Base-by-base conservation (phyloP, 2,113 vertebrate genomes). In the Trematocara nigrifrons region DNA sequence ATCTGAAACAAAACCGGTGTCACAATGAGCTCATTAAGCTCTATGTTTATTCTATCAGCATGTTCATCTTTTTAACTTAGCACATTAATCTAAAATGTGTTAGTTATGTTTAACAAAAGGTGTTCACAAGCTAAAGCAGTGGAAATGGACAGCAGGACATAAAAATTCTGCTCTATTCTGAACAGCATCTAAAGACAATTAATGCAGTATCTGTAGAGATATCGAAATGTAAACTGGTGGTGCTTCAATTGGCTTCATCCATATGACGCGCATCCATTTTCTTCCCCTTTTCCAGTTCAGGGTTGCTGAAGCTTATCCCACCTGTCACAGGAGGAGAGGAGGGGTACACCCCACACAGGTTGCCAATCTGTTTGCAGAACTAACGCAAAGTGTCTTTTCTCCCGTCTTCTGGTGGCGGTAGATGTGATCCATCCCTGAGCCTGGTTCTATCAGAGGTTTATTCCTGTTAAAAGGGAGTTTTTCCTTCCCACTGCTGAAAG, bases 361-460 rank as follows among this genome's bases (percentile, higher is more conserved):
- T 64, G 4, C 10, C 59, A 66, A 40, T 66, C 4, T 38, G 2
- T 20, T 61, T 64, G 18, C 33, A 64, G 59, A 7, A 64, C 2
- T 38, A 12, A 64, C 10, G 0, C 33, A 11, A 7, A 38, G 31
- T 35, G 31, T 64, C 31, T 64, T 35, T 35, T 64, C 31, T 61
- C 31, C 31, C 3, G 3, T 61, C 31, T 61, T 35, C 5, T 35
- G 57, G 5, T 61, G 0, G 57, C 16, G 35, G 0, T 18, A 35
- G 31, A 61, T 61, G 57, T 18, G 9, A 35, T 61, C 16, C 57
- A 11, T 1, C 57, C 31, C 15, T 61, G 29, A 61, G 5, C 29
- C 29, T 0, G 31, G 1, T 61, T 35, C 31, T 0, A 61, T n/a
- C 57, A n/a, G 57, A 35, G 31, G 6, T n/a, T 61, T n/a, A 31